A percentile compares a stretch with the other conserved stretches of the same genome.
Conservation (phyloP, 2,797 vertebrate species). For the Gymnothorax javanicus region DNA sequence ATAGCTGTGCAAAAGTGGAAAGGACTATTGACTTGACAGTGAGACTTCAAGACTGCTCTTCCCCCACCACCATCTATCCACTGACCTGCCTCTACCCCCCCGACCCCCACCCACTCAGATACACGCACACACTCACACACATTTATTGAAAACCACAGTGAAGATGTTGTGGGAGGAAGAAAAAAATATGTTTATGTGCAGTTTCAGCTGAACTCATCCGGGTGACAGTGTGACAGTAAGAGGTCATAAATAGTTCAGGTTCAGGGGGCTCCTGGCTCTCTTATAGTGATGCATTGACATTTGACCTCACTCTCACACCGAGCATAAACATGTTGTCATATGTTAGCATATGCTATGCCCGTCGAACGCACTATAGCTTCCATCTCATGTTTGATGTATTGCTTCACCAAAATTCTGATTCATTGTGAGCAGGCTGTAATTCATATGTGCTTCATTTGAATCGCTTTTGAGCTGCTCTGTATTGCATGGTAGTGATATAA, state of each 20-base stretch:
- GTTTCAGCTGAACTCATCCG: not conserved
- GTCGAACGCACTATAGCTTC: not conserved
- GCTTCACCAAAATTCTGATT: not conserved
- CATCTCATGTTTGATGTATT: not conserved
- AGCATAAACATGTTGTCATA: not conserved
- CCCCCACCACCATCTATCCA: too few relatives aligned
- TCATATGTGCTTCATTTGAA: not conserved
- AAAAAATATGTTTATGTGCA: constrained; percentile 10
- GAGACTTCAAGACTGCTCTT: not conserved
- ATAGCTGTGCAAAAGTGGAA: not conserved
- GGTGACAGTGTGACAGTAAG: not conserved
- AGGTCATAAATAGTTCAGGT: not conserved
- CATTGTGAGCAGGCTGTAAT: not conserved
- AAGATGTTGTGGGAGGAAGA: not conserved
- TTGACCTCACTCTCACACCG: not conserved
- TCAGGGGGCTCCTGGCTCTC: not conserved
- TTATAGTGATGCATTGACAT: not conserved
- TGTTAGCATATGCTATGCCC: not conserved
- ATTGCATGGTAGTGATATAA: not conserved
- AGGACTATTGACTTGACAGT: not conserved
- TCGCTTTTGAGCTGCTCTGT: not conserved
- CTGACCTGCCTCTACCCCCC: too few relatives aligned
- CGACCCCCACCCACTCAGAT: too few relatives aligned
- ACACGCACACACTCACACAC: not conserved
- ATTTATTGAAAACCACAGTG: not conserved